Conservation (phyloP, 2,888 invertebrate species). For the Vandiemenella viatica region DNA sequence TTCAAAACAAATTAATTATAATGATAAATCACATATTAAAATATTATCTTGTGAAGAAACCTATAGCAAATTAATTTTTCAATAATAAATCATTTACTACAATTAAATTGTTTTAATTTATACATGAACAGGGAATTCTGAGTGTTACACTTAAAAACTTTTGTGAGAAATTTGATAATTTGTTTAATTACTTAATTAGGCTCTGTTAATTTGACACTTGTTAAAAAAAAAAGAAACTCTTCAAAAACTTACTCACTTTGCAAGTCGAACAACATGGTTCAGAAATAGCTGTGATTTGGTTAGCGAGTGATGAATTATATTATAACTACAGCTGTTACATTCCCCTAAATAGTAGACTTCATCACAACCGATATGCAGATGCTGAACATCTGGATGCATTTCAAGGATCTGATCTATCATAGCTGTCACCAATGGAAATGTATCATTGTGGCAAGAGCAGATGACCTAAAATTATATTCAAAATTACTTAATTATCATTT, state of each 20-base stretch:
- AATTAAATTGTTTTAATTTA: too few relatives aligned
- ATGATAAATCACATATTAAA: too few relatives aligned
- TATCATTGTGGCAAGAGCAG: conserved; percentile 49
- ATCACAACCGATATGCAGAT: conserved; percentile 67
- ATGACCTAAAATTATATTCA: conserved; percentile 34
- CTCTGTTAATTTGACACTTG: too few relatives aligned
- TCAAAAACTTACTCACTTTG: conserved; percentile 22
- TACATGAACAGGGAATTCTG: too few relatives aligned
- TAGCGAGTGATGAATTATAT: conserved; percentile 24
- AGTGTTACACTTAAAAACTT: too few relatives aligned
- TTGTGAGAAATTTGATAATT: too few relatives aligned
- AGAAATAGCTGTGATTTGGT: conserved; percentile 42
- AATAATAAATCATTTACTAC: too few relatives aligned
- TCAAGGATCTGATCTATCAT: conserved; percentile 57
- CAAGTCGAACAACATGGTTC: conserved; percentile 41
- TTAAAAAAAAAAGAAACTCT: not conserved
- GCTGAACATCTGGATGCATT: conserved; percentile 36
- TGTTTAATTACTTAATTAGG: too few relatives aligned
- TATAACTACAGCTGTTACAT: conserved; percentile 37
- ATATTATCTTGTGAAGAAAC: too few relatives aligned
- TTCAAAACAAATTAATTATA: too few relatives aligned
- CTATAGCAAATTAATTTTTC: too few relatives aligned
- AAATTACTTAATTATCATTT: not conserved
- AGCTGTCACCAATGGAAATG: conserved; percentile 38
- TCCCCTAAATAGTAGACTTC: conserved; percentile 61